Base-by-base conservation (phyloP, 2,888 invertebrate species). In the Caradrina kadenii region DNA sequence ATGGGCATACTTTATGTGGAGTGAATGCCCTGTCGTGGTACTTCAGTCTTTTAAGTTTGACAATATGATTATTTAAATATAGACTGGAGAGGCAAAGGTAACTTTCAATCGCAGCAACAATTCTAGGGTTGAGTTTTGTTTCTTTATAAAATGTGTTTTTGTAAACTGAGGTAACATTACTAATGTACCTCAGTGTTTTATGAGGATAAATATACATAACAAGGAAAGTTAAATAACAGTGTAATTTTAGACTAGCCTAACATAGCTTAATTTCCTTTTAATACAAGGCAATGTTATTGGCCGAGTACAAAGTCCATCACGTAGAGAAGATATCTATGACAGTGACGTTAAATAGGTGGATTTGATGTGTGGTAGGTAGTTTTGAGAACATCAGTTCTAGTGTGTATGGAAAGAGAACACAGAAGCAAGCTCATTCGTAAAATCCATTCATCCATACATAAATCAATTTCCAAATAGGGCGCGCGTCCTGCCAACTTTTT, bases 1-100 rank as follows among this genome's bases (percentile, higher is more conserved):
- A 49, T 81, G 71, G 60, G 49, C 63, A 67, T 58, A 70, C 49
- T 65, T 39, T 66, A 55, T 50, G 42, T 54, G 52, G 64, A 75
- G 84, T 83, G 81, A 81, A 72, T 61, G 79, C 65, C 79, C 84
- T 83, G 74, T 60, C 19, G 26, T 49, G 55, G 59, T 49, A 67
- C 56, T 54, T 49, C 55, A 15, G 21, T 54, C 35, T 19, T 56
- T 60, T 58, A 17, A 42, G 21, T 52, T 50, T 42, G n/a, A 26
- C 58, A 22, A 10, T 48, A 11, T 11, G 26, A 22, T 10, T 15
- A 26, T 54, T 55, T 63, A 31, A 31, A 48, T 53, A 48, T 35
- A 4, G 1, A 19, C 19, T 53, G 17, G 26, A 42, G n/a, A n/a
- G n/a, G n/a, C n/a, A n/a, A n/a, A n/a, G n/a, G n/a, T n/a, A n/a